Base-by-base conservation (phyloP, 2,888 invertebrate genomes). In the Lasiommata megera region DNA sequence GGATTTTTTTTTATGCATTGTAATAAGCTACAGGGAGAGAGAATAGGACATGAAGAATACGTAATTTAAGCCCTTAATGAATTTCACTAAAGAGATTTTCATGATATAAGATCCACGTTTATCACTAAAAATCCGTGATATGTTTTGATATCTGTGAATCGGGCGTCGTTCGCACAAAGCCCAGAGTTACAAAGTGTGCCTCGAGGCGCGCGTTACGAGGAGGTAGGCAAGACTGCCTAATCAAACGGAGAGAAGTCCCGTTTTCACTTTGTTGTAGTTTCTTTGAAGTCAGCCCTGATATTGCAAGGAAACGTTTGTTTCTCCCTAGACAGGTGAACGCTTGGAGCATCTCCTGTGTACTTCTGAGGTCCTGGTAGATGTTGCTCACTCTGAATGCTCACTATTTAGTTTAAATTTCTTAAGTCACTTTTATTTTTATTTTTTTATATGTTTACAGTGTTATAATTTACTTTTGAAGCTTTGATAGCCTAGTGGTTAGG, bases 251-350 rank as follows among this genome's bases (percentile, higher is more conserved):
- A 73, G 75, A 78, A 53, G 76, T 81, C 73, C 77, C 77, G 81
- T 79, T 73, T 83, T 79, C 83, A 84, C 86, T 88, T 87, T 85
- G 86, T 84, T 72, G 77, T 81, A 82, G 84, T 84, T 84, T 80
- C 87, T 88, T 87, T 88, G 87, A 88, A 79, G 81, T 82, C 76
- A 53, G 29, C 47, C 50, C 47, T 63, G 63, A 61, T 60, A 54
- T 61, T 60, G 57, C 54, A 59, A 59, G 59, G 61, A 60, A 63
- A 57, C 37, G 60, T 54, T 56, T 48, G 48, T 56, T 54, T 17
- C 23, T 37, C 17, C 14, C 28, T 16, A 34, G 57, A 60, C 55
- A 56, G 54, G 48, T 40, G 38, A 48, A 11, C 38, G 62, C 62
- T 58, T 18, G 28, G 44, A 58, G 60, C 60, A n/a, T 3, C 41